Evolutionary conservation across 2,888 invertebrate genomes (phyloP), one percentile per base, ranked within the genome.

Genomic region (Smittia sp.): DNA sequence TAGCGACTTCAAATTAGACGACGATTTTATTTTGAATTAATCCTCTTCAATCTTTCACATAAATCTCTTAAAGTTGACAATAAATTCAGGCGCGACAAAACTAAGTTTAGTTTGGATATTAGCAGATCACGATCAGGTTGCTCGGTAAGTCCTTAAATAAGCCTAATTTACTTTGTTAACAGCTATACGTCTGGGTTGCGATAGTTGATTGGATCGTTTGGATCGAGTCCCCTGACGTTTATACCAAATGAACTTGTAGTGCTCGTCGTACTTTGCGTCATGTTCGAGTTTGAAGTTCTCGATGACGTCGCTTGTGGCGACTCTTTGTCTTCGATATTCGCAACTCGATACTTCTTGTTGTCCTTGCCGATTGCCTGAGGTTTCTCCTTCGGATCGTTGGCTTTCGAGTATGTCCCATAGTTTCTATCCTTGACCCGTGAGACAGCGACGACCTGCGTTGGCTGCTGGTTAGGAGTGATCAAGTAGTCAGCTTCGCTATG

Each of bases 401-500:
- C 83, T 81, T 0, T 84, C 80, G n/a, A 75, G 27, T 52, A 22
- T 11, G 80, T 76, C 74, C 83, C 84, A 0, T 81, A 81, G 0
- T 79, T 74, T 0, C 82, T 80, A 2, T 78, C 63, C 80, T 81
- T 13, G 78, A 75, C 70, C 11, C 75, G 25, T 7, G 75, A 75
- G 11, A 75, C 75, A 0, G 76, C 24, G 0, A 69, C 52, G n/a
- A 69, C 52, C 7, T 24, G 41, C 13, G 69, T 20, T 9, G 41
- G 25, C 3, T 41, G 41, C n/a, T 4, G 38, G 46, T 24, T 74
- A 78, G 79, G 75, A 77, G 77, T 13, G 78, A 82, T 81, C 76
- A 81, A 78, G 77, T 81, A 80, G 76, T 82, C 81, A 0, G 81
- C 79, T 75, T 82, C 82, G 76, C 84, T 86, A 77, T 89, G 89